Conservation (phyloP, 2,113 vertebrate genomes). For the Malaclemys terrapin region DNA sequence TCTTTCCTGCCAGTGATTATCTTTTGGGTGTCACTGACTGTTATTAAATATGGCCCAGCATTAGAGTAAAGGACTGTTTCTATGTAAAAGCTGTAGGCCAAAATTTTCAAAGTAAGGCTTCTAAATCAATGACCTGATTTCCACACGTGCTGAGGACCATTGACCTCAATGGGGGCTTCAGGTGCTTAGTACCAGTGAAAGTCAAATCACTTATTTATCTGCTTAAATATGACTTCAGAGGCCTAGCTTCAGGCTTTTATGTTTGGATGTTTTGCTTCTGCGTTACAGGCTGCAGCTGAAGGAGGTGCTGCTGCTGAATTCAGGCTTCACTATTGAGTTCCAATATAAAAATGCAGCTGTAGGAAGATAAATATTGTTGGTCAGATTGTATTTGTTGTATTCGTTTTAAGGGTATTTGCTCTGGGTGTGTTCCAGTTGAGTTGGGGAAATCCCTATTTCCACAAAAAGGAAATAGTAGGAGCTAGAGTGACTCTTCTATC, state of each 20-base stretch:
- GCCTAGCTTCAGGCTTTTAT: background rate
- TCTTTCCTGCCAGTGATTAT: background rate
- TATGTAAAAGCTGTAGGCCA: background rate
- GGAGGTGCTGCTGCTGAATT: background rate
- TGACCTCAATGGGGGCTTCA: background rate
- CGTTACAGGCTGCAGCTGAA: background rate
- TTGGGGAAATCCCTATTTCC: background rate
- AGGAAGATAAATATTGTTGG: background rate
- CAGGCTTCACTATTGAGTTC: background rate
- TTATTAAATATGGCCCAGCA: background rate
- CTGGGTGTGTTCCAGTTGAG: background rate
- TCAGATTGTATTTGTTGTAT: background rate
- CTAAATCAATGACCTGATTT: background rate
- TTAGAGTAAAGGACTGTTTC: background rate
- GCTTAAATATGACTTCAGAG: background rate
- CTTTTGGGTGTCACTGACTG: background rate
- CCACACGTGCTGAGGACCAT: background rate
- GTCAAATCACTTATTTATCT: background rate
- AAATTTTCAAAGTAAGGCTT: background rate
- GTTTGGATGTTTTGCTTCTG: background rate
- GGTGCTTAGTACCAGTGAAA: background rate
- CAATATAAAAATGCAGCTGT: background rate
- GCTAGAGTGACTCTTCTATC: background rate
- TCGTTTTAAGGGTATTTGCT: background rate
- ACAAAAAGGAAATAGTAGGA: accelerated